Evolutionary conservation across 2,113 vertebrate species (phyloP).

Genomic region (Onychostoma macrolepis): DNA sequence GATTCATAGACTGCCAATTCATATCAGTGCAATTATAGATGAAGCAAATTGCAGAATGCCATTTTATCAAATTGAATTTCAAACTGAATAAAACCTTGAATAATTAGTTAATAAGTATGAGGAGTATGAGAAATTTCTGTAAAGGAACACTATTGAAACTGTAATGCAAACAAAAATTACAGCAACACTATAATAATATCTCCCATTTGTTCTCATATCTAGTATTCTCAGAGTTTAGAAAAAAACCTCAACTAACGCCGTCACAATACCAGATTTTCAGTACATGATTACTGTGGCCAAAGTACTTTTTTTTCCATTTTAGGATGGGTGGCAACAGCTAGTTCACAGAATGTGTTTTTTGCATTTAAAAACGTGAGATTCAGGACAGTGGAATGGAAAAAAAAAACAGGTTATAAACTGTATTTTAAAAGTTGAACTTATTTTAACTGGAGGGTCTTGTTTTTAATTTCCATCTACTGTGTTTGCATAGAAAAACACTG

Average conservation of each 20-base stretch:
- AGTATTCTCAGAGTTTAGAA: not conserved
- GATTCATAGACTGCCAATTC: conserved; percentile 34
- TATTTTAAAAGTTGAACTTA: not conserved
- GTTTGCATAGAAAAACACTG: not conserved
- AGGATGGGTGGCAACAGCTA: no score
- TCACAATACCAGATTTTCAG: not conserved
- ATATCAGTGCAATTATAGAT: conserved; percentile 31
- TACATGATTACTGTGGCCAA: not conserved
- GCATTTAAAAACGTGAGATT: not conserved
- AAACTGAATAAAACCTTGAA: conserved; percentile 25
- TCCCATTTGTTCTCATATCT: not conserved
- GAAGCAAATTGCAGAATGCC: conserved; percentile 27
- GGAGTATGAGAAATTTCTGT: not conserved
- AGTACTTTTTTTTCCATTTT: no score
- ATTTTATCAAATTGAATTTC: conserved; percentile 19
- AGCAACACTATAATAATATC: not conserved
- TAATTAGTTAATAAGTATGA: conserved; percentile 25
- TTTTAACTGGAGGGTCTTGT: not conserved
- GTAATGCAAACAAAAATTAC: conserved; percentile 1
- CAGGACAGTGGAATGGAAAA: not conserved
- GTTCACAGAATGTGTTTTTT: not conserved
- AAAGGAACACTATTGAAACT: not conserved
- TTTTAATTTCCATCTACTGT: not conserved
- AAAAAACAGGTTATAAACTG: no score
- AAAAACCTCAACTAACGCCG: not conserved